Base-by-base conservation (phyloP, 2,113 vertebrate genomes). In the Etheostoma spectabile region DNA sequence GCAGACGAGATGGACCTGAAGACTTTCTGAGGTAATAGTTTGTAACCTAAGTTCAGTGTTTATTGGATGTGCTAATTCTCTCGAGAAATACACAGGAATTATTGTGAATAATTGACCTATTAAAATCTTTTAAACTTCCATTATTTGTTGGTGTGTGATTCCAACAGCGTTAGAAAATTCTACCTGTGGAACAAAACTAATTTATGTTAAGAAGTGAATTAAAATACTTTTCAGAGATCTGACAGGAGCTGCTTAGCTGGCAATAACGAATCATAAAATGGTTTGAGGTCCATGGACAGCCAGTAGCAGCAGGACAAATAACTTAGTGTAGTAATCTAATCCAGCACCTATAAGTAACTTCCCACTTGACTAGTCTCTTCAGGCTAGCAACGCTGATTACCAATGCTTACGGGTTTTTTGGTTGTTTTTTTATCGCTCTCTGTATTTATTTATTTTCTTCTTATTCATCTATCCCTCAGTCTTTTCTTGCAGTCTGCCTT, bases 401-500 rank as follows among this genome's bases (percentile, higher is more conserved):
- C n/a, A n/a, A 12, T 18, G 14, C 0, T 62, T 74, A 24, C 46
- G 7, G 27, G 27, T 27, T 30, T 30, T 3, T 30, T 30, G 4
- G 2, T 53, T 30, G 5, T 10, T 38, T 38, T 24, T 15, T 60
- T 6, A 13, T 48, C 1, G 0, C 63, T 59, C 6, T 38, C 12
- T 24, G 30, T 27, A 49, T 61, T 57, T 30, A 30, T 4, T 65
- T 6, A 2, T 68, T 59, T 55, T 72, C 49, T 12, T 55, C n/a
- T 53, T 45, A 46, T 74, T 82, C 21, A 61, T 79, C 59, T 2
- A 38, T 70, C 70, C 53, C 80, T 81, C 84, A 56, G 38, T 79
- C 57, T 81, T 78, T 57, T 85, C 24, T 60, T 62, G 35, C 72
- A 49, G 21, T 69, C 64, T 74, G 52, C 38, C 70, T 73, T 81